Percentiles rank a stretch among this genome's conserved stretches.
Conservation (phyloP, 2,797 vertebrate species). For the Clarias pachynema region DNA sequence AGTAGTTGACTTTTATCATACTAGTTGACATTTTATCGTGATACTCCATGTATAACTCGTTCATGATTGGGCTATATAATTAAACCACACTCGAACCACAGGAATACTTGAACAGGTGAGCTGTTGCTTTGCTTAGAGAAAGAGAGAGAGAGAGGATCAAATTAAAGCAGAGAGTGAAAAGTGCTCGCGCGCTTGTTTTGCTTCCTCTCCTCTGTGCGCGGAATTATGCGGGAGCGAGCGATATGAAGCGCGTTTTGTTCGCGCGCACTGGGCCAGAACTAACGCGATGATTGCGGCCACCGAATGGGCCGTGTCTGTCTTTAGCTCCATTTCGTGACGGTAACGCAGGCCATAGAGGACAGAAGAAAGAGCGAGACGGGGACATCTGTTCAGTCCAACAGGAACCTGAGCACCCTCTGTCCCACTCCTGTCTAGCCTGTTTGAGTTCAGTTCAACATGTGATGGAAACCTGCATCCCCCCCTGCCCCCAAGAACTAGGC, state of each 20-base stretch:
- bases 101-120: conserved; percentile 73
- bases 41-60: background rate
- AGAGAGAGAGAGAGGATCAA: conserved; percentile 77
- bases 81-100: background rate
- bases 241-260: conserved; percentile 96
- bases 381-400: conserved; percentile 91
- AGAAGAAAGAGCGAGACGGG: conserved; percentile 92
- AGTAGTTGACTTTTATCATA: background rate
- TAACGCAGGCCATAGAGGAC: conserved; percentile 91
- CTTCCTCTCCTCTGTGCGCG: conserved; percentile 70
- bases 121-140: conserved; percentile 81
- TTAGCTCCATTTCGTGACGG: conserved; percentile 94
- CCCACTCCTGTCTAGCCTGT: conserved; percentile 64
- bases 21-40: no score
- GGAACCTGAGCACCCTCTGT: conserved; percentile 69
- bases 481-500: background rate
- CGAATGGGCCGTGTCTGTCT: conserved; percentile 90
- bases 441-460: conserved; percentile 17
- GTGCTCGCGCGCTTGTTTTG: conserved; percentile 58
- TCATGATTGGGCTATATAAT: background rate
- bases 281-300: conserved; percentile 96
- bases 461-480: background rate
- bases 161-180: conserved; percentile 71
- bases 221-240: conserved; percentile 91
- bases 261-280: conserved; percentile 95